phyloP scores from a whole-genome alignment of 2,113 vertebrate species.

The Corynorhinus townsendii region DNA sequence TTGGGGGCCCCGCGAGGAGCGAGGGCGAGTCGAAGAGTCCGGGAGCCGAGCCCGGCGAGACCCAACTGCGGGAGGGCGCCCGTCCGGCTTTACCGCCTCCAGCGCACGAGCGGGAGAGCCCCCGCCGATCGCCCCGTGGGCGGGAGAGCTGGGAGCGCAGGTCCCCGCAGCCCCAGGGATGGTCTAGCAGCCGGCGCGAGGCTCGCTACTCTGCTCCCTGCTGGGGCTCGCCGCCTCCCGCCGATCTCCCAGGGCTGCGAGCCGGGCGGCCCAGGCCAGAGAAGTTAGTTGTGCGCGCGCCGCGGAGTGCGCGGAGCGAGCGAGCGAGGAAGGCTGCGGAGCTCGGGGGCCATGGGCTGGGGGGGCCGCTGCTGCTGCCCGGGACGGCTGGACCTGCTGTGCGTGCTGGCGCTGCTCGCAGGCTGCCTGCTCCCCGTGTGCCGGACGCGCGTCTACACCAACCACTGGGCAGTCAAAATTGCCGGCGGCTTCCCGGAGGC shows the following conservation, averaged over 20 bases:
- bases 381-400: constrained; percentile 84
- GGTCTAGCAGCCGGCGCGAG: constrained; percentile 60
- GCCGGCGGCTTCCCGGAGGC: constrained; percentile 90
- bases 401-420: constrained; percentile 87
- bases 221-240: constrained; percentile 65
- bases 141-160: constrained; percentile 54
- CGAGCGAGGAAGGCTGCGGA: neutral
- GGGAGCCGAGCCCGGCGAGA: neutral
- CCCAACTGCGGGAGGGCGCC: constrained; percentile 53
- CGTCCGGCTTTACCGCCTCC: constrained; percentile 50
- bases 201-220: constrained; percentile 69
- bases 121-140: constrained; percentile 19
- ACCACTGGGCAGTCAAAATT: constrained; percentile 99
- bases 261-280: constrained; percentile 56
- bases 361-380: constrained; percentile 78
- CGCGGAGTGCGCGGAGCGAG: constrained; percentile 8
- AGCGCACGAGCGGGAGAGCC: constrained; percentile 33
- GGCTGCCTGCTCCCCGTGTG: constrained; percentile 88
- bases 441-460: constrained; percentile 94
- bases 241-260: constrained; percentile 59
- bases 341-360: constrained; percentile 86
- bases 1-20: constrained; percentile 46
- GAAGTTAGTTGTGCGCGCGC: constrained; percentile 74
- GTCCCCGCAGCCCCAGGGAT: constrained; percentile 63
- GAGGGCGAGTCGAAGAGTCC: constrained; percentile 32